Evolutionary conservation across 30 jellyfish, hydroid and myxozoan genomes (phyloP).

Genomic region (Hydractinia symbiolongicarpus): DNA sequence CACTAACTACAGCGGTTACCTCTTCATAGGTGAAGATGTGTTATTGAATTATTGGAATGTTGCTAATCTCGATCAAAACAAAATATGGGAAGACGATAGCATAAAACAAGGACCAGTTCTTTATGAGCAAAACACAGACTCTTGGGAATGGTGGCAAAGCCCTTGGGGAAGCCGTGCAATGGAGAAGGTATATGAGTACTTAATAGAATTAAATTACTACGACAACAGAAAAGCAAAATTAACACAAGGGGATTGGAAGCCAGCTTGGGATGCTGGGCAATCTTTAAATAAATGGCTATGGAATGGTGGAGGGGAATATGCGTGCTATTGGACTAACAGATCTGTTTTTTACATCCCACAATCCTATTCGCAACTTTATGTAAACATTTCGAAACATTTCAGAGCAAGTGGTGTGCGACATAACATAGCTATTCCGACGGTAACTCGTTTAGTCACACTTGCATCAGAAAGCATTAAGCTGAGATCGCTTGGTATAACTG

Average conservation of each 20-base stretch:
- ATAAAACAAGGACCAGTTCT: constrained; percentile 64
- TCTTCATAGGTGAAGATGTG: constrained; percentile 70
- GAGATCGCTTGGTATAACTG: constrained; percentile 23
- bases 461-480: constrained; percentile 36
- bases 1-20: constrained; percentile 62
- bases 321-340: constrained; percentile 50
- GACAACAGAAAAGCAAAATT: constrained; percentile 59
- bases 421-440: constrained; percentile 82
- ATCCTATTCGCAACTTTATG: constrained; percentile 25
- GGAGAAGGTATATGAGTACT: constrained; percentile 80
- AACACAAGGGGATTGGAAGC: constrained; percentile 81
- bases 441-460: constrained; percentile 43
- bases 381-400: constrained; percentile 50
- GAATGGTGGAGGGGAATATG: constrained; percentile 83
- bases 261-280: constrained; percentile 78
- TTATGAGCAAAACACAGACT: constrained; percentile 62
- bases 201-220: constrained; percentile 61
- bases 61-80: constrained; percentile 26
- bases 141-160: constrained; percentile 98
- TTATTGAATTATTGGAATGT: constrained; percentile 62
- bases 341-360: constrained; percentile 58
- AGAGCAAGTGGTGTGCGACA: constrained; percentile 95
- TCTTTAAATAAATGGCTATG: constrained; percentile 79
- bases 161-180: constrained; percentile 97
- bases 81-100: constrained; percentile 57